These are phyloP conservation scores for Gastrophysa polygoni DNA, from an alignment of 2,888 invertebrate genomes.

Conservation along the genomic window DNA sequence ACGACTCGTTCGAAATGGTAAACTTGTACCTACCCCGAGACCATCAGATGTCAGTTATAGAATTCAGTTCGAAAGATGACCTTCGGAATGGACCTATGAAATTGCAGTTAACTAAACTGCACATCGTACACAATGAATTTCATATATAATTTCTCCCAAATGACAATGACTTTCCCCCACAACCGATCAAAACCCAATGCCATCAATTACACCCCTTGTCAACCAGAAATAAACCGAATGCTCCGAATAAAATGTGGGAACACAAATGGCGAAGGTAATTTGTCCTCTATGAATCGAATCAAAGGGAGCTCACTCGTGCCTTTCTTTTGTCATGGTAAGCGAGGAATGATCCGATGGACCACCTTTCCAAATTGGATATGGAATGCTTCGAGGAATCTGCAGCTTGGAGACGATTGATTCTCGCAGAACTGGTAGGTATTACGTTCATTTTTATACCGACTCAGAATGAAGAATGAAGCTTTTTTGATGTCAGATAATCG, in stretches of 20 bases:
- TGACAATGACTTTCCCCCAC: conserved; percentile 15
- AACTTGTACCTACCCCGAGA: too few species aligned
- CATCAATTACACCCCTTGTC: conserved; percentile 27
- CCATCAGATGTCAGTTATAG: too few species aligned
- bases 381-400: too few species aligned
- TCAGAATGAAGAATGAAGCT: too few species aligned
- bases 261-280: conserved; percentile 31
- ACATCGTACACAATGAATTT: background rate
- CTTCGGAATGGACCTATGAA: background rate
- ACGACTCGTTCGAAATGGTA: too few species aligned
- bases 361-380: too few species aligned
- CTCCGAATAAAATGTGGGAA: conserved; percentile 21
- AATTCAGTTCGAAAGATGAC: background rate
- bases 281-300: conserved; percentile 26
- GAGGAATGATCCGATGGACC: conserved; percentile 16
- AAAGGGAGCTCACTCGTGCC: conserved; percentile 33
- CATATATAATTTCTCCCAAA: background rate
- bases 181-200: conserved; percentile 18
- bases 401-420: too few species aligned
- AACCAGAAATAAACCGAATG: conserved; percentile 22
- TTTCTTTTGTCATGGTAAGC: conserved; percentile 27
- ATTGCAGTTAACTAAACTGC: background rate
- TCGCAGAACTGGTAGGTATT: too few species aligned
- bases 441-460: too few species aligned
- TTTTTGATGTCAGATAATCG: too few species aligned